Evolutionary conservation across 2,888 invertebrate genomes (phyloP).

Genomic region (Nemotelus nigrinus): DNA sequence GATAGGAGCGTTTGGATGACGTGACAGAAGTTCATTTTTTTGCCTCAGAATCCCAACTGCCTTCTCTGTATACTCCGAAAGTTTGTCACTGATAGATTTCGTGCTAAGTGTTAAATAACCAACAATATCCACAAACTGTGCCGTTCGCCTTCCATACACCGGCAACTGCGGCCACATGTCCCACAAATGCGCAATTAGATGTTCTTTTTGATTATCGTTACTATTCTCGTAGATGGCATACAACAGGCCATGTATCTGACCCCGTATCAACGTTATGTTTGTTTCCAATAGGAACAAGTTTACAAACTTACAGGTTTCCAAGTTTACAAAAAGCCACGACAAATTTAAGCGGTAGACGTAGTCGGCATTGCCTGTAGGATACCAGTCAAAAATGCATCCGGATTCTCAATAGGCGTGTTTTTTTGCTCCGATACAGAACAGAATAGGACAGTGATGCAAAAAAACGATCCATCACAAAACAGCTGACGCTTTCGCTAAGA

Average conservation of each 20-base stretch:
- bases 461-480: too few relatives aligned
- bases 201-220: constrained; percentile 79
- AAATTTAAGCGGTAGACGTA: too few relatives aligned
- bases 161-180: constrained; percentile 90
- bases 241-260: constrained; percentile 93
- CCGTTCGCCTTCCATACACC: constrained; percentile 91
- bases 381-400: too few relatives aligned
- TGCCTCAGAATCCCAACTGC: constrained; percentile 85
- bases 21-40: constrained; percentile 88
- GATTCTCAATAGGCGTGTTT: too few relatives aligned
- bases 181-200: constrained; percentile 86
- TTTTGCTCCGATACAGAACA: too few relatives aligned
- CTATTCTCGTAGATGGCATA: constrained; percentile 88
- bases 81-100: constrained; percentile 72
- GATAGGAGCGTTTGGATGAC: constrained; percentile 93
- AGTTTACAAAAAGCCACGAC: too few relatives aligned
- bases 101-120: constrained; percentile 94
- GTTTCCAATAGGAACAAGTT: constrained; percentile 93
- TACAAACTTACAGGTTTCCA: too few relatives aligned
- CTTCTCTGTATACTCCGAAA: constrained; percentile 82
- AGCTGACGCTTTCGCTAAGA: too few relatives aligned
- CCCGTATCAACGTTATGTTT: constrained; percentile 89
- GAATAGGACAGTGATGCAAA: too few relatives aligned
- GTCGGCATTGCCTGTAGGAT: too few relatives aligned
- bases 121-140: constrained; percentile 95